Conservation (phyloP, 2,888 invertebrate species). For the Lottia gigantea region DNA sequence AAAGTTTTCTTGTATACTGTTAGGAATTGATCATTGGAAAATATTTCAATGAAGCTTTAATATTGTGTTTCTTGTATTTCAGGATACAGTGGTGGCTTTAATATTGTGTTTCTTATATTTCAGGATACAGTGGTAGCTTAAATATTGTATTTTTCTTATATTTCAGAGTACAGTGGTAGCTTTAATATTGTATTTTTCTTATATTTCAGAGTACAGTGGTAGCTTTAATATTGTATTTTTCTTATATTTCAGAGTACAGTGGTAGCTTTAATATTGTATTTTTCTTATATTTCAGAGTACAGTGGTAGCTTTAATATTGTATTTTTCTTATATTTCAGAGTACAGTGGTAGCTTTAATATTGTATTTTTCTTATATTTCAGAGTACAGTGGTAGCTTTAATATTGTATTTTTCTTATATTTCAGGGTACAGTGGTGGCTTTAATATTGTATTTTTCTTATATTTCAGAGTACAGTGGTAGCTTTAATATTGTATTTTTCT, state of each 20-base stretch:
- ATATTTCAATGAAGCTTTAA: too few species aligned
- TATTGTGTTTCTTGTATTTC: too few species aligned
- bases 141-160: too few species aligned
- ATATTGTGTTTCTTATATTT: too few species aligned
- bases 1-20: too few species aligned
- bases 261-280: too few species aligned
- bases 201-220: constrained; percentile 21
- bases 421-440: constrained; percentile 23
- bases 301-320: neutral
- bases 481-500: constrained; percentile 55
- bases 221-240: constrained; percentile 18
- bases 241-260: constrained; percentile 46
- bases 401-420: neutral
- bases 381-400: too few species aligned
- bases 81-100: too few species aligned
- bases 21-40: too few species aligned
- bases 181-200: neutral
- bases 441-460: constrained; percentile 20
- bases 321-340: neutral
- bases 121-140: too few species aligned
- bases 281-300: too few species aligned
- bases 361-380: constrained; percentile 41
- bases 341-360: constrained; percentile 33
- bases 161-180: too few species aligned
- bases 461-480: constrained; percentile 51